These are phyloP conservation scores for Catagonus wagneri DNA, from an alignment of 2,113 vertebrate genomes.

Conservation along the genomic window DNA sequence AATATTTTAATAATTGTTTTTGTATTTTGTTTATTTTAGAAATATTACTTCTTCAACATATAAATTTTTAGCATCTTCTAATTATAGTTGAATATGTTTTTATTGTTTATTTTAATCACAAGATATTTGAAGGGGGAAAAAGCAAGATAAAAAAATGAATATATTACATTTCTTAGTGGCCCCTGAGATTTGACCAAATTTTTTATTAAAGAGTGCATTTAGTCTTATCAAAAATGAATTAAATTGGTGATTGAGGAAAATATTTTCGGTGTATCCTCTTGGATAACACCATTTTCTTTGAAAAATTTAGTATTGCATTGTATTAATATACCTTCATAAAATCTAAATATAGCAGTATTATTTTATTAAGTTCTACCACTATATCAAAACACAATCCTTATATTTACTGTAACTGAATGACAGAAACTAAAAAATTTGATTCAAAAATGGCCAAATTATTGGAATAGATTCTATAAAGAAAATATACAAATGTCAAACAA, in stretches of 20 bases:
- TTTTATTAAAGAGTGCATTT: not conserved
- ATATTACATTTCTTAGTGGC: not conserved
- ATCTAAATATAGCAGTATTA: not conserved
- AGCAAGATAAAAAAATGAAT: not conserved
- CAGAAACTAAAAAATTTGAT: not conserved
- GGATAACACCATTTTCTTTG: not conserved
- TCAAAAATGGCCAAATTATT: not conserved
- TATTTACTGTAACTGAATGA: not conserved
- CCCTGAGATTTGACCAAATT: not conserved
- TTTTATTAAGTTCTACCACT: not conserved
- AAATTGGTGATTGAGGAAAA: not conserved
- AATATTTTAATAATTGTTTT: not conserved
- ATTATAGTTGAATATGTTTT: not conserved
- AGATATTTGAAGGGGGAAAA: not conserved
- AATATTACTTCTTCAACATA: not conserved
- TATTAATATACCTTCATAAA: not conserved
- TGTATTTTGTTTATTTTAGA: not conserved
- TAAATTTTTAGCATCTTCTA: not conserved
- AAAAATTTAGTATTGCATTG: not conserved
- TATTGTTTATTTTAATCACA: not conserved
- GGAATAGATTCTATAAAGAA: not conserved
- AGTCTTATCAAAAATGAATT: not conserved
- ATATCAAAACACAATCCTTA: not conserved
- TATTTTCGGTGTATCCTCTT: not conserved
- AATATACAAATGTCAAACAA: not conserved